These are phyloP conservation scores for Thalassaphorura encarpata DNA, from an alignment of 1,140 invertebrate species.

Conservation along the genomic window DNA sequence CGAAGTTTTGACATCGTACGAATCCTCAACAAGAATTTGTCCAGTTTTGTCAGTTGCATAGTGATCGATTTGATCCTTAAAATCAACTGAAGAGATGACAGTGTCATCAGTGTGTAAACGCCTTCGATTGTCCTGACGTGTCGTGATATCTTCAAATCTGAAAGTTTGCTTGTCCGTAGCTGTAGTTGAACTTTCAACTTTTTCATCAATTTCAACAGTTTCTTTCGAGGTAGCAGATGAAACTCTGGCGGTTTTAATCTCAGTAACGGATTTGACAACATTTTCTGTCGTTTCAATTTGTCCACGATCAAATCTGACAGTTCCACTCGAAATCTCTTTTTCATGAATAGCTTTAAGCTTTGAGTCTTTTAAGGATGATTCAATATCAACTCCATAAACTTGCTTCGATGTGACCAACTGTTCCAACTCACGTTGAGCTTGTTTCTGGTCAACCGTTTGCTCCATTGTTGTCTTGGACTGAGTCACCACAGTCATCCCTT, in stretches of 20 bases:
- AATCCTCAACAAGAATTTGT: slow-evolving; percentile 26
- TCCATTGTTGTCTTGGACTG: slow-evolving; percentile 28
- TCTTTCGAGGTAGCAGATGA: slow-evolving; percentile 1
- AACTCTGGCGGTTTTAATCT: slow-evolving; percentile 19
- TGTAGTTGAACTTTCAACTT: slow-evolving; percentile 21
- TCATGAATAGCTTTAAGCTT: slow-evolving; percentile 27
- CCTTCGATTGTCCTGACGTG: neutral
- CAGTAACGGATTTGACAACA: slow-evolving; percentile 28
- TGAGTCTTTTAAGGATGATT: slow-evolving; percentile 8
- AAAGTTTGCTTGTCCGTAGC: slow-evolving; percentile 26
- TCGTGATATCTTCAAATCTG: slow-evolving; percentile 15
- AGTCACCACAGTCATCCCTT: slow-evolving; percentile 29
- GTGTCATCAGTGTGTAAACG: neutral
- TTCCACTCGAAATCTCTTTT: slow-evolving; percentile 28
- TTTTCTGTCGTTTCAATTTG: slow-evolving; percentile 27
- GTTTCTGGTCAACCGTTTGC: slow-evolving; percentile 21
- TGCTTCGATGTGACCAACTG: slow-evolving; percentile 3
- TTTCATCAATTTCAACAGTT: slow-evolving; percentile 25
- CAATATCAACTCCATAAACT: slow-evolving; percentile 29
- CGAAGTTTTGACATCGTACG: slow-evolving; percentile 24
- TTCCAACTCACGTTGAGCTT: slow-evolving; percentile 25
- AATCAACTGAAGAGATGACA: neutral
- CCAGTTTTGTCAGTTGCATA: slow-evolving; percentile 10
- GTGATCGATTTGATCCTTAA: neutral
- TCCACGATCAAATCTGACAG: slow-evolving; percentile 14